These are phyloP conservation scores for Leptinotarsa lineolata DNA, from an alignment of 1,140 invertebrate species.

Conservation along the genomic window DNA sequence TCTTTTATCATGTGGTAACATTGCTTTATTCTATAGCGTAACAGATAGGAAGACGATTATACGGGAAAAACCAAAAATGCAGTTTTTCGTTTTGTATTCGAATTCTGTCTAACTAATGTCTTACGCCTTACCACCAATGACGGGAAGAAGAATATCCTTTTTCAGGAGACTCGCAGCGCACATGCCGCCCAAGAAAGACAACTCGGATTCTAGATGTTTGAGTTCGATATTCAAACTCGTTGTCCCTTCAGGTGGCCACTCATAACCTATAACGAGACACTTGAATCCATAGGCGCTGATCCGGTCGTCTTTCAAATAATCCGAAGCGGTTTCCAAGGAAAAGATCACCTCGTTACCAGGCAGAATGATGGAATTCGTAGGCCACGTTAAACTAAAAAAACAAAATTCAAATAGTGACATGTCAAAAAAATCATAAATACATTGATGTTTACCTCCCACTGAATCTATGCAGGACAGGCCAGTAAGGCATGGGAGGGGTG, in stretches of 20 bases:
- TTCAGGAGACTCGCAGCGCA: constrained; percentile 88
- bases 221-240: constrained; percentile 59
- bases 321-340: constrained; percentile 91
- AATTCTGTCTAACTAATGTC: constrained; percentile 28
- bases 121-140: constrained; percentile 61
- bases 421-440: neutral
- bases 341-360: constrained; percentile 95
- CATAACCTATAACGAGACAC: constrained; percentile 90
- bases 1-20: too few species aligned
- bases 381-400: constrained; percentile 76
- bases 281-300: constrained; percentile 87
- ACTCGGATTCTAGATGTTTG: constrained; percentile 84
- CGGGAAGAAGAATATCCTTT: constrained; percentile 78
- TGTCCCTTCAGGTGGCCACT: constrained; percentile 66
- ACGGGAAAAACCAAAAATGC: too few species aligned
- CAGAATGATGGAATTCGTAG: constrained; percentile 81
- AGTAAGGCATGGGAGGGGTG: constrained; percentile 60
- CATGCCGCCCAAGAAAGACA: constrained; percentile 88
- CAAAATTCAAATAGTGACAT: neutral
- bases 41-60: too few species aligned
- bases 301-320: constrained; percentile 92
- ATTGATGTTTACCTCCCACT: constrained; percentile 45
- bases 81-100: too few species aligned
- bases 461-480: constrained; percentile 75
- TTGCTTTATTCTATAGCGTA: too few species aligned